A percentile compares a stretch with the other conserved stretches of the same genome.
Conservation (phyloP, 2,113 vertebrate species). For the Cercopithecus mona region DNA sequence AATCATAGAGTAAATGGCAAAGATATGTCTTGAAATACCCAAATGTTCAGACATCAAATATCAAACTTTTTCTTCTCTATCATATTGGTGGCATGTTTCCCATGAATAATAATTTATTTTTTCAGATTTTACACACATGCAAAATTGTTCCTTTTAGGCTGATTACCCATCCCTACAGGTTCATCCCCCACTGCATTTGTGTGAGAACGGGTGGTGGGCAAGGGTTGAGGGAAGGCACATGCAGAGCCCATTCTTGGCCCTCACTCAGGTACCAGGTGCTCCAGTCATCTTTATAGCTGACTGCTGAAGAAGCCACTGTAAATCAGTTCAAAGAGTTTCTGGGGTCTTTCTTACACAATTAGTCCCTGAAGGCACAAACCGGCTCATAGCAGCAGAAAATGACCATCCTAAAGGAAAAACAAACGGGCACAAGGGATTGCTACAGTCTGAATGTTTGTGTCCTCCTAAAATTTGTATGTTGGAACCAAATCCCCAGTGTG, state of each 20-base stretch:
- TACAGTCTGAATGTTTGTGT: background rate
- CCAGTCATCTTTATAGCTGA: background rate
- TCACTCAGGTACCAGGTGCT: background rate
- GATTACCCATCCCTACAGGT: background rate
- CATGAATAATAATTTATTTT: background rate
- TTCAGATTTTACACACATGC: background rate
- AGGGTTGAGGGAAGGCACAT: background rate
- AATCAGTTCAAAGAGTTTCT: background rate
- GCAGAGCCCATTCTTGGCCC: background rate
- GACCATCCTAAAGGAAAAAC: background rate
- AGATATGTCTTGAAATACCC: background rate
- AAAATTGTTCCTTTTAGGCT: background rate
- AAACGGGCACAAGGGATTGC: background rate
- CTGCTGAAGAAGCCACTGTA: background rate
- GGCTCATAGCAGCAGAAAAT: background rate
- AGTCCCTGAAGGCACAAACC: background rate
- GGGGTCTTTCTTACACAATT: background rate
- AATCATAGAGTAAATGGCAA: background rate
- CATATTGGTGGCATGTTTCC: background rate
- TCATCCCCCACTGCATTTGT: background rate
- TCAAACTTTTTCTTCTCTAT: background rate
- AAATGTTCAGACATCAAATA: background rate
- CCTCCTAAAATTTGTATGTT: background rate
- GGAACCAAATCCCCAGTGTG: background rate
- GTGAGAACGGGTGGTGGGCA: background rate